Evolutionary conservation across 2,113 vertebrate genomes (phyloP), one percentile per base, ranked within the genome.

Genomic region (Fulmarus glacialis): DNA sequence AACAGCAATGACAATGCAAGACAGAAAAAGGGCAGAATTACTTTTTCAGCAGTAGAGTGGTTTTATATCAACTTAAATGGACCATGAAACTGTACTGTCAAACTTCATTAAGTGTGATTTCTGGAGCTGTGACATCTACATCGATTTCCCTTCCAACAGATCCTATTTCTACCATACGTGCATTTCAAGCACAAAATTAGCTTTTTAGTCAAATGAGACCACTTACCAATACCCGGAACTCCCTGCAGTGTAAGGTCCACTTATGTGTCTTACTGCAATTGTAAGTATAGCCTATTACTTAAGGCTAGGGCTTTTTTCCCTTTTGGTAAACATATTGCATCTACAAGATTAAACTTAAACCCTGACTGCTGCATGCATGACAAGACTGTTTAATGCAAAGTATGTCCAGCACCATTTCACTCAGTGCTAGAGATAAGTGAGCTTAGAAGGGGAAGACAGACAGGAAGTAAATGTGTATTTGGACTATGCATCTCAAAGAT

Each of bases 1-100:
- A 67, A 68, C 0, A 0, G 64, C 24, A 59, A 4, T 0, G 43
- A 34, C 32, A 43, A 12, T 0, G 4, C 40, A 64, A 75, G 40
- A 43, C 8, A 47, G 29, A 40, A 60, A 82, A 73, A 47, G 19
- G 19, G 43, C 38, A 68, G 43, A 63, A 91, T 59, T 23, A 59
- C 60, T 56, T 71, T 71, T 75, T 8, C 84, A 89, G 80, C 43
- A 60, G 45, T 12, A 43, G 36, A 78, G 42, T 14, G 58, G 29
- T 42, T 88, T 89, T 45, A 23, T 19, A 91, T 63, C 74, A 95
- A 48, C 55, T 70, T 40, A 34, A 82, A 50, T 15, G 59, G 43
- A 58, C 79, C 27, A 10, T 36, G 45, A 70, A 93, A 64, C 75
- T 16, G 11, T 27, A 34, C 26, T 29, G 52, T 38, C 74, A 71